These are phyloP conservation scores for Jaculus jaculus DNA, from an alignment of 2,113 vertebrate species.

Conservation along the genomic window DNA sequence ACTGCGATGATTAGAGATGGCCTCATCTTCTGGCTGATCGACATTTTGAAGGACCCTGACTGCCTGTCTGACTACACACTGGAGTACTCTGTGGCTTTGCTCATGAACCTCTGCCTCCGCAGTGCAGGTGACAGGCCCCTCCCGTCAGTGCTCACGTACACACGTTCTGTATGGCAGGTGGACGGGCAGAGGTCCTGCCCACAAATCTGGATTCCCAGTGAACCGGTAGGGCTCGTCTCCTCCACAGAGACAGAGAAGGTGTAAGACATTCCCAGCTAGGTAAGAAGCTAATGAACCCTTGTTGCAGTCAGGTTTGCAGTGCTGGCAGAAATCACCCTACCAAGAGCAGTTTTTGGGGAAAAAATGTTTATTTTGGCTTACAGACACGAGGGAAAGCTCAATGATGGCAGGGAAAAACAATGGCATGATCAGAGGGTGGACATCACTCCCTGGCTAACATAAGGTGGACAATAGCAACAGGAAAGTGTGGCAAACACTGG, in stretches of 20 bases:
- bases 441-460: too few relatives aligned
- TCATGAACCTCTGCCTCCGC: slow-evolving; percentile 97
- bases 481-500: too few relatives aligned
- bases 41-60: slow-evolving; percentile 92
- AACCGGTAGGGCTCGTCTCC: neutral
- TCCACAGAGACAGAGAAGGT: neutral
- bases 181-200: neutral
- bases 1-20: slow-evolving; percentile 92
- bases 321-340: too few relatives aligned
- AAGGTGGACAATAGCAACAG: too few relatives aligned
- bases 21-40: slow-evolving; percentile 93
- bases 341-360: too few relatives aligned
- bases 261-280: neutral
- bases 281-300: neutral
- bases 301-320: too few relatives aligned
- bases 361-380: too few relatives aligned
- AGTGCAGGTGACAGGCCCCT: slow-evolving; percentile 91
- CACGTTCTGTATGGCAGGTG: too few relatives aligned
- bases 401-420: too few relatives aligned
- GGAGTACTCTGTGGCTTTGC: slow-evolving; percentile 92
- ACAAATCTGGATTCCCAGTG: accelerated
- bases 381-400: too few relatives aligned
- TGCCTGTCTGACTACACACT: slow-evolving; percentile 93
- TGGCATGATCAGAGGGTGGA: too few relatives aligned
- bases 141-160: neutral